phyloP scores from a whole-genome alignment of 2,113 vertebrate genomes.

The Myrmecobius fasciatus region DNA sequence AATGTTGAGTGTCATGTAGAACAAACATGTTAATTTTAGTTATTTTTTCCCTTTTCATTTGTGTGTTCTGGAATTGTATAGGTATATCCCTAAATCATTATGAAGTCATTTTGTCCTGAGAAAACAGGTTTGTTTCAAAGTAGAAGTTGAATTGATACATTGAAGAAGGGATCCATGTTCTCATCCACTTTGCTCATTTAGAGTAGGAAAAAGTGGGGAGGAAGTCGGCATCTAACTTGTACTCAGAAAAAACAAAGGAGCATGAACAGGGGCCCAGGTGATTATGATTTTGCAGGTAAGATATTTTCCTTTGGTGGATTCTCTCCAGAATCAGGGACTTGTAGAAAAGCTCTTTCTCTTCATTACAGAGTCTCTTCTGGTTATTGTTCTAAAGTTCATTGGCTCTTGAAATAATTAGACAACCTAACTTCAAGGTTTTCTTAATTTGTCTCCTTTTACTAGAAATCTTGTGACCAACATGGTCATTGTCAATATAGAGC shows the following conservation, averaged over 20 bases:
- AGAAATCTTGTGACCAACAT: background rate
- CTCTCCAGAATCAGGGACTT: background rate
- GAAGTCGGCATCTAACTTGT: background rate
- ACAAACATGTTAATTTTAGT: background rate
- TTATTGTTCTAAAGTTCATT: background rate
- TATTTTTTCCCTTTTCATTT: background rate
- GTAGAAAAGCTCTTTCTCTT: background rate
- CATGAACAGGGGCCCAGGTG: background rate
- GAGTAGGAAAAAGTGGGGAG: background rate
- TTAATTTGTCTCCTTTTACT: background rate
- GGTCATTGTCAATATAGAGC: background rate
- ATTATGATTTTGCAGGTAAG: background rate
- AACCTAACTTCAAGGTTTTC: background rate
- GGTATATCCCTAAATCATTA: background rate
- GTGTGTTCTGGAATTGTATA: background rate
- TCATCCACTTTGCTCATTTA: background rate
- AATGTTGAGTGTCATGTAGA: background rate
- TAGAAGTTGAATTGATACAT: background rate
- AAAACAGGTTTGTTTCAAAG: background rate
- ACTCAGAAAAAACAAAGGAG: background rate
- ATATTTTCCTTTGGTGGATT: background rate
- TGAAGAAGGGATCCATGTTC: background rate
- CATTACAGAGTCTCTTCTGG: background rate
- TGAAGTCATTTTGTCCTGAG: background rate
- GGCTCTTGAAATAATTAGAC: background rate